Base-by-base conservation (phyloP, 2,888 invertebrate genomes). In the Noctua fimbriata region DNA sequence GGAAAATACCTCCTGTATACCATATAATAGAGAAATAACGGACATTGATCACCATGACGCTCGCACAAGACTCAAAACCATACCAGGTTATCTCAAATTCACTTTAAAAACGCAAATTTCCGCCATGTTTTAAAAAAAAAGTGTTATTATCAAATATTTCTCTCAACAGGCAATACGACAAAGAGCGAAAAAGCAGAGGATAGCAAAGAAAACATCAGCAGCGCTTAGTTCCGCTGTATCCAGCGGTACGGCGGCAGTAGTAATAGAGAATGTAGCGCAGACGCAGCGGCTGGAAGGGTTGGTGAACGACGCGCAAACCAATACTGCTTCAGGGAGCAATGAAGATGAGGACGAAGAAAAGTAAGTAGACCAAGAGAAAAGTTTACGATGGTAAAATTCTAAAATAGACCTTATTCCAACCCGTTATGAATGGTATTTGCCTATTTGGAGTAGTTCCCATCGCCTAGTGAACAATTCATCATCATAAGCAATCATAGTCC, bases 241-340 rank as follows among this genome's bases (percentile, higher is more conserved):
- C 65, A 98, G 98, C 88, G 98, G 98, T 79, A 98, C 98, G 73
- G 98, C 98, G 0, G 98, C 98, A 81, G 98, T 98, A 92, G 98
- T 99, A 90, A 99, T 99, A 95, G 99, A 99, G 95, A 99, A 99
- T 94, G 97, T 99, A 80, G 98, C 98, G 81, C 98, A 98, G 91
- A 98, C 98, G 72, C 97, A 98, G 86, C 97, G 98, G 90, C 97
- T 98, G 90, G 98, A 98, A 93, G 98, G 98, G 84, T 97, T 98
- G 70, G 94, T 98, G 89, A 97, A 98, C 86, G 98, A 98, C 86
- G 98, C 98, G 90, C 93, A 98, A 52, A 99, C 99, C 24, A 99
- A 99, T 94, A 99, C 99, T 0, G 99, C 98, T 16, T 98, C 98
- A 10, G 99, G 98, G 16, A 99, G 98, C 92, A 98, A 98, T 92